These are phyloP conservation scores for Coreoperca whiteheadi DNA, from an alignment of 2,113 vertebrate species.

Conservation along the genomic window DNA sequence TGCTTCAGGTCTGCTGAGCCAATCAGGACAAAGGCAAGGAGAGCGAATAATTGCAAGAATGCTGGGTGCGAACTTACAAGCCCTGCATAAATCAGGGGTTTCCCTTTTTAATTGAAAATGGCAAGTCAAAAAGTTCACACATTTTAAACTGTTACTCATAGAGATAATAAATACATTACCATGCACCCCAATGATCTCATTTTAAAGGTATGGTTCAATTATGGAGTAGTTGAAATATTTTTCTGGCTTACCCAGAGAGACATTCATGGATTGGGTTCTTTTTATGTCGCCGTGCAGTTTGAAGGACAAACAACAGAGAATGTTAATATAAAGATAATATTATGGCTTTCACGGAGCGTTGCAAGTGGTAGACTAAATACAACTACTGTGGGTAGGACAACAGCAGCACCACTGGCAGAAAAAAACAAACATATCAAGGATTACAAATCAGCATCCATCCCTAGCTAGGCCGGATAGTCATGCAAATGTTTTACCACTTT, in stretches of 20 bases:
- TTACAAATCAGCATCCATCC: neutral
- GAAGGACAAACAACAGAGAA: neutral
- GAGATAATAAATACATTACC: neutral
- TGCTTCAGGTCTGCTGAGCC: slow-evolving; percentile 54
- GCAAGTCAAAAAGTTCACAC: neutral
- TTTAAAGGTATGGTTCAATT: neutral
- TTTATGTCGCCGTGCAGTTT: neutral
- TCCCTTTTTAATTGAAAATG: neutral
- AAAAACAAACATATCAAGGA: neutral
- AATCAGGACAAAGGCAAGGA: slow-evolving; percentile 8
- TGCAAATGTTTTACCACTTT: neutral
- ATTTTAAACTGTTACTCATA: neutral
- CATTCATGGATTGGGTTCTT: neutral
- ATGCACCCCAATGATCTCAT: no score
- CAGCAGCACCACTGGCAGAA: neutral
- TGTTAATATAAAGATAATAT: neutral
- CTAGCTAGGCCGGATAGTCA: no score
- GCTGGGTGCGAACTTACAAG: neutral
- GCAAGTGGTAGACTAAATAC: neutral
- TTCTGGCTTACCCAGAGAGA: neutral
- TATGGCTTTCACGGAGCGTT: neutral
- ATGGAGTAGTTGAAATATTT: neutral
- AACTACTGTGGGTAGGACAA: neutral
- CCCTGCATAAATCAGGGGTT: neutral
- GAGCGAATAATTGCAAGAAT: neutral